phyloP scores from a whole-genome alignment of 2,113 vertebrate genomes.

The Saguinus imperator region DNA sequence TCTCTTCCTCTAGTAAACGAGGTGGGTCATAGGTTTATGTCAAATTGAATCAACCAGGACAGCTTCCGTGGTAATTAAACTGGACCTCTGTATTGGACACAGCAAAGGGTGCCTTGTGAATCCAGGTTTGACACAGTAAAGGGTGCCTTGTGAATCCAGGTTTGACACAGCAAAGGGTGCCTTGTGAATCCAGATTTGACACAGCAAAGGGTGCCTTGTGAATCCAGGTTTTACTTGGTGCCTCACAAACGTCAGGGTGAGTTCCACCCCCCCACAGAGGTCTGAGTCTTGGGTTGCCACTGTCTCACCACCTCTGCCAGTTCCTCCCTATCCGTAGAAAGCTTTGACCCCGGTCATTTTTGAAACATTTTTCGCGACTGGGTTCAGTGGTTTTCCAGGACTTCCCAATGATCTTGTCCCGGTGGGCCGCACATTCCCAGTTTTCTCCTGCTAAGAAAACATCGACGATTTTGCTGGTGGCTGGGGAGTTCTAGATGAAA shows the following conservation, averaged over 20 bases:
- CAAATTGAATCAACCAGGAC: not conserved
- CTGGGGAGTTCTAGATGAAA: not conserved
- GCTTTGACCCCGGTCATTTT: not conserved
- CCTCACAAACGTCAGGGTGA: not conserved
- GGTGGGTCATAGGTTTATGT: not conserved
- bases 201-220: not conserved
- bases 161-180: not conserved
- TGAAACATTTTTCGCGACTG: not conserved
- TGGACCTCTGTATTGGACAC: not conserved
- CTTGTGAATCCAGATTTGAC: not conserved
- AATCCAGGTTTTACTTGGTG: not conserved
- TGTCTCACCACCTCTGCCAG: not conserved
- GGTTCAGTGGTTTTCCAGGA: not conserved
- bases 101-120: not conserved
- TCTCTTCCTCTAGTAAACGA: not conserved
- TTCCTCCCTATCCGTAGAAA: not conserved
- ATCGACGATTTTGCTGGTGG: not conserved
- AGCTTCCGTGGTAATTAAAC: not conserved
- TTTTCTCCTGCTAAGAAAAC: not conserved
- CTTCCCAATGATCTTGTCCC: not conserved
- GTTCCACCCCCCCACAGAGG: not conserved
- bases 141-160: not conserved
- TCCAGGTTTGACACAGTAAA: not conserved
- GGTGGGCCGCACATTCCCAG: not conserved
- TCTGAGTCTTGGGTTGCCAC: not conserved